Base-by-base conservation (phyloP, 2,888 invertebrate species). In the Ditula angustiorana region DNA sequence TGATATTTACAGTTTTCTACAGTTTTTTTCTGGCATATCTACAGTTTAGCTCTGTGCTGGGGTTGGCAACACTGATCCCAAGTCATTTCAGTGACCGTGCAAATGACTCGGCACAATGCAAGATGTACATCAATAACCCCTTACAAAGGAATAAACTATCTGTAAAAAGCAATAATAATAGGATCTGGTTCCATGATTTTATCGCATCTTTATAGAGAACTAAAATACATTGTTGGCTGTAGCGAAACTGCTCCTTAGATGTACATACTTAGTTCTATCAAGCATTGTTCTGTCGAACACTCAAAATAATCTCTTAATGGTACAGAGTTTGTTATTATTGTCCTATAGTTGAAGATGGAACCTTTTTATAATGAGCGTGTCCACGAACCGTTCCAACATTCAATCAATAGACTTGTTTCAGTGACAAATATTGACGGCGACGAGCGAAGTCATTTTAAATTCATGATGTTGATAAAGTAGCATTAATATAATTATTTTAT, bases 201-300 rank as follows among this genome's bases (percentile, higher is more conserved):
- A 55, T 55, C 28, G 61, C 11, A 10, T 49, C 47, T 56, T 49
- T 56, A 56, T 49, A 21, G 46, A 19, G 23, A 33, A 55, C 21
- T 56, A 61, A 61, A 61, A 53, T 52, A 61, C 60, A 53, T 53
- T 61, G 60, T 61, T n/a, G 33, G 52, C 30, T 13, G 13, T n/a
- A n/a, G n/a, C n/a, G n/a, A n/a, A n/a, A n/a, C n/a, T n/a, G n/a
- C n/a, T n/a, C n/a, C n/a, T n/a, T n/a, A n/a, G n/a, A n/a, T n/a
- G n/a, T n/a, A n/a, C n/a, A n/a, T n/a, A n/a, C n/a, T n/a, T n/a
- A n/a, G n/a, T n/a, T n/a, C n/a, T n/a, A n/a, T n/a, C n/a, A n/a
- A n/a, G n/a, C n/a, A n/a, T n/a, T n/a, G n/a, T n/a, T n/a, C n/a
- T n/a, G n/a, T n/a, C n/a, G n/a, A n/a, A n/a, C n/a, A n/a, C n/a